Conservation (phyloP, 2,888 invertebrate species). For the Drosophila recens region DNA sequence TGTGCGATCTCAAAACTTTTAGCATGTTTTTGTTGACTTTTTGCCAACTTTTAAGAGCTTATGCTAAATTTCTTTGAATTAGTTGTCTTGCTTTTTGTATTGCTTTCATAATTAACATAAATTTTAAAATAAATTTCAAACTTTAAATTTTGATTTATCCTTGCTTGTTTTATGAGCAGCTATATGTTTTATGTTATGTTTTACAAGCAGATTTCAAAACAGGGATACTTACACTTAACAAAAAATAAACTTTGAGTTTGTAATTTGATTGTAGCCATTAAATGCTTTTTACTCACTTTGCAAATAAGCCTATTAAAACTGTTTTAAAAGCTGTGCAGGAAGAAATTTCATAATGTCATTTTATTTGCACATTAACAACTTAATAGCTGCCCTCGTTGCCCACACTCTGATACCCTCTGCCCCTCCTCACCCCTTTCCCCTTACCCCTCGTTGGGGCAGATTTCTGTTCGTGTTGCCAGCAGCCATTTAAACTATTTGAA, state of each 20-base stretch:
- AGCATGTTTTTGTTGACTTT: not conserved
- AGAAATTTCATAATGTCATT: constrained; percentile 26
- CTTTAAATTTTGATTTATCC: not conserved
- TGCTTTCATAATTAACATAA: not conserved
- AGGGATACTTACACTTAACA: not conserved
- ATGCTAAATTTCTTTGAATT: not conserved
- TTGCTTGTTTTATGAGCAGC: not conserved
- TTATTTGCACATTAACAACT: constrained; percentile 46
- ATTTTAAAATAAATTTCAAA: too few relatives aligned
- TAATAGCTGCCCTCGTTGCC: constrained; percentile 19
- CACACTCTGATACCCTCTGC: not conserved
- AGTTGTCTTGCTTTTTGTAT: not conserved
- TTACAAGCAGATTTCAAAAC: not conserved
- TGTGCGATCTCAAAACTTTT: not conserved
- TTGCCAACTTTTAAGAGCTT: not conserved
- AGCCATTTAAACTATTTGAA: constrained; percentile 62
- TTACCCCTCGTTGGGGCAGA: not conserved
- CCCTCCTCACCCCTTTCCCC: too few relatives aligned
- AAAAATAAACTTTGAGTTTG: not conserved
- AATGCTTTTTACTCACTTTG: constrained; percentile 9
- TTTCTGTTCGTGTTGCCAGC: not conserved
- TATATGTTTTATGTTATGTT: not conserved
- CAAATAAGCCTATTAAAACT: constrained; percentile 25
- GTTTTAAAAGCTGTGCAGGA: constrained; percentile 8
- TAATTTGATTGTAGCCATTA: not conserved